Evolutionary conservation across 2,888 invertebrate species (phyloP).

Genomic region (Dascillus cervinus): DNA sequence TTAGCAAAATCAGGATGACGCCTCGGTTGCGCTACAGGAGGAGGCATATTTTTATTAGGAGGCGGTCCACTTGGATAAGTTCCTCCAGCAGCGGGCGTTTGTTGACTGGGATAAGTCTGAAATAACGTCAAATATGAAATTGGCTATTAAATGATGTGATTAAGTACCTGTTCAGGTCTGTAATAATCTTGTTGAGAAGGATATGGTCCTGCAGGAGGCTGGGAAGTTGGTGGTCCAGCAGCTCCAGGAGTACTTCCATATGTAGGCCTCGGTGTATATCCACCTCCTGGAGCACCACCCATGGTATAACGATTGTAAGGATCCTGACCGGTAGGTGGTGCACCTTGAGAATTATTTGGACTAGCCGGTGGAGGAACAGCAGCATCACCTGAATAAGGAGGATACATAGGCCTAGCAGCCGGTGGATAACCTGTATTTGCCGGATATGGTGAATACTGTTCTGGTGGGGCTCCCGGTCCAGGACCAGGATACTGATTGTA

Average conservation of each 20-base stretch:
- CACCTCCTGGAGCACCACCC: conserved; percentile 26
- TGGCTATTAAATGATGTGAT: background rate
- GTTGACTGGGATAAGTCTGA: conserved; percentile 25
- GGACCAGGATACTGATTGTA: conserved; percentile 63
- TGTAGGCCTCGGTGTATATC: conserved; percentile 37
- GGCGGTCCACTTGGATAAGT: conserved; percentile 42
- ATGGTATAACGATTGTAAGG: conserved; percentile 39
- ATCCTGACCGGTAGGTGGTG: conserved; percentile 38
- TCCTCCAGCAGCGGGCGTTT: conserved; percentile 34
- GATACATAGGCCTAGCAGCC: conserved; percentile 68
- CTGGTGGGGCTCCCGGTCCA: conserved; percentile 46
- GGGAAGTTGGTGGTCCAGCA: conserved; percentile 37
- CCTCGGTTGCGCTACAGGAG: conserved; percentile 62
- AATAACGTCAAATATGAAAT: conserved; percentile 8
- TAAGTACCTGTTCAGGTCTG: conserved; percentile 41
- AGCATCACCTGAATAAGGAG: conserved; percentile 60
- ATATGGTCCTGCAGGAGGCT: conserved; percentile 45
- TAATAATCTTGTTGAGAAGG: conserved; percentile 51
- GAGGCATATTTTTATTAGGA: conserved; percentile 52
- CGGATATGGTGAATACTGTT: conserved; percentile 52
- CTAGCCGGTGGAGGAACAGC: conserved; percentile 23
- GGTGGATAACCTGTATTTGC: conserved; percentile 47
- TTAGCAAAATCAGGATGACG: conserved; percentile 79
- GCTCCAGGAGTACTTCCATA: conserved; percentile 31
- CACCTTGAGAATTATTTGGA: conserved; percentile 24